Evolutionary conservation across 2,797 vertebrate genomes (phyloP).

Genomic region (Gouania willdenowi): DNA sequence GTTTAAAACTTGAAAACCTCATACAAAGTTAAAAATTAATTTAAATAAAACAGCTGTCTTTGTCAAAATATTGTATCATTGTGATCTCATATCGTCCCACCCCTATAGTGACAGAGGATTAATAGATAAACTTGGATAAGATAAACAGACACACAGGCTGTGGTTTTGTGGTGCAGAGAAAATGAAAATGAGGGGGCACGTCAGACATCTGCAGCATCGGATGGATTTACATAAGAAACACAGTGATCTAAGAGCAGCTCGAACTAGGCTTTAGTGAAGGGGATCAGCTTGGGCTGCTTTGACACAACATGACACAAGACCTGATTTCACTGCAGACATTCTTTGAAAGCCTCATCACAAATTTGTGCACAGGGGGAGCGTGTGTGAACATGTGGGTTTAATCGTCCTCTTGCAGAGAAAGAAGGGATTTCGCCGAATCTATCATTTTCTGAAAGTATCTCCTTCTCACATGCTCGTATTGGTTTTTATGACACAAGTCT

Average conservation of each 20-base stretch:
- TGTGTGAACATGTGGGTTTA: too few relatives aligned
- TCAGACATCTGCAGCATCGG: constrained; percentile 40
- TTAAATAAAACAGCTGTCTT: too few relatives aligned
- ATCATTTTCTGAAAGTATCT: too few relatives aligned
- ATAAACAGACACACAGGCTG: constrained; percentile 8
- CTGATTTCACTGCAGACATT: constrained; percentile 23
- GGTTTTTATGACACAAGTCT: too few relatives aligned
- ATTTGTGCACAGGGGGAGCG: neutral
- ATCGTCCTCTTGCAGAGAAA: too few relatives aligned
- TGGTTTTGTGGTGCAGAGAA: constrained; percentile 35
- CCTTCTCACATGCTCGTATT: too few relatives aligned
- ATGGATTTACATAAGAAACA: constrained; percentile 62
- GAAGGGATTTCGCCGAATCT: too few relatives aligned
- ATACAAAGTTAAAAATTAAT: too few relatives aligned
- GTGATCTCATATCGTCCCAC: too few relatives aligned
- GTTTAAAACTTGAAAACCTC: too few relatives aligned
- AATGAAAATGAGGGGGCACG: constrained; percentile 41
- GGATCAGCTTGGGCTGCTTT: constrained; percentile 34
- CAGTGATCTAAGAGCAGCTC: constrained; percentile 47
- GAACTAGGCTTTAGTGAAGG: constrained; percentile 37
- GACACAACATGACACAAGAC: constrained; percentile 30
- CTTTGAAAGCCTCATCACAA: constrained; percentile 15
- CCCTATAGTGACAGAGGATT: constrained; percentile 1
- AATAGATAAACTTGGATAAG: constrained; percentile 11
- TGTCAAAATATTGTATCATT: too few relatives aligned